These are phyloP conservation scores for Mormyrus hasselquistii DNA, from an alignment of 2,797 vertebrate genomes.

Conservation along the genomic window DNA sequence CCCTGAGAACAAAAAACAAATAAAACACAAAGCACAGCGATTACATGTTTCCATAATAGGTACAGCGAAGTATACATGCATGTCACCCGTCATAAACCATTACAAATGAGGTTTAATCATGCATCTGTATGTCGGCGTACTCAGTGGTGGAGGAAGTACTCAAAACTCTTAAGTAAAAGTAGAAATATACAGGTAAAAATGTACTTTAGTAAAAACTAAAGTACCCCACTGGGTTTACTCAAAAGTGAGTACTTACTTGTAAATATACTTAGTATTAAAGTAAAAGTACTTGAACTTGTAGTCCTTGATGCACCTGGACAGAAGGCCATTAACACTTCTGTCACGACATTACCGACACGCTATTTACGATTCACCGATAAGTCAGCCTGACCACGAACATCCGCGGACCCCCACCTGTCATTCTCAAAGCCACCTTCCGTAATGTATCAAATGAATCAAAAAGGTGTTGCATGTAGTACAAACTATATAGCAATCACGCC, in stretches of 20 bases:
- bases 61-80: neutral
- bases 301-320: neutral
- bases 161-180: neutral
- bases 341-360: neutral
- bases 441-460: neutral
- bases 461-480: neutral
- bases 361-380: neutral
- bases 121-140: neutral
- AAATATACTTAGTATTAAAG: neutral
- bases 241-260: neutral
- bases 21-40: no score
- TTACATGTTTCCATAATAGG: neutral
- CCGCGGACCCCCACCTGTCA: neutral
- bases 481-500: neutral
- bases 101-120: neutral
- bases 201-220: neutral
- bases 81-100: neutral
- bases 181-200: neutral
- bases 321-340: neutral
- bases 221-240: neutral
- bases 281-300: neutral
- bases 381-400: neutral
- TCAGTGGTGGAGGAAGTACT: neutral
- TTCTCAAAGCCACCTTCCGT: neutral
- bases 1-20: conserved; percentile 60